These are phyloP conservation scores for Dioctria linearis DNA, from an alignment of 2,888 invertebrate species.

Conservation along the genomic window DNA sequence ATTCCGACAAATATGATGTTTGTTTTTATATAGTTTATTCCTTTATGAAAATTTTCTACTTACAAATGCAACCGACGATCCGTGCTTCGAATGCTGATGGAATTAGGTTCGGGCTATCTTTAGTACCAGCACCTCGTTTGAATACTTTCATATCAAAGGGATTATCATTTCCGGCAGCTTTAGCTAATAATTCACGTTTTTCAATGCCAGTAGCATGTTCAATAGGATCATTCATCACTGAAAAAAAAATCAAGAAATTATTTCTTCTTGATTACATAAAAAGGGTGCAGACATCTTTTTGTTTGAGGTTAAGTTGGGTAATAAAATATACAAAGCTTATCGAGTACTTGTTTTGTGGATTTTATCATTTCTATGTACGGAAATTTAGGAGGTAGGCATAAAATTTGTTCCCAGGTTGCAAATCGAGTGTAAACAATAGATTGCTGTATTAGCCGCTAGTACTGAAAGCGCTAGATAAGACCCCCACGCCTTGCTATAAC, in stretches of 20 bases:
- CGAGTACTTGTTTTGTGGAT: no score
- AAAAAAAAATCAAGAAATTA: conserved; percentile 56
- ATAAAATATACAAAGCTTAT: no score
- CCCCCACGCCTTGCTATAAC: no score
- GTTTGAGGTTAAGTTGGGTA: conserved; percentile 33
- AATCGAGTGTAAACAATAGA: no score
- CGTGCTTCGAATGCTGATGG: conserved; percentile 92
- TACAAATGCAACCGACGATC: conserved; percentile 94
- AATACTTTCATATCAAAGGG: conserved; percentile 88
- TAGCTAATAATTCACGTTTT: conserved; percentile 89
- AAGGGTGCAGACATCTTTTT: background rate
- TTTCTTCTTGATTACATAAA: background rate
- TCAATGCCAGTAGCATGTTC: conserved; percentile 96
- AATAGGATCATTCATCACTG: conserved; percentile 89
- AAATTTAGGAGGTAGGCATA: no score
- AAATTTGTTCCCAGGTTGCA: no score
- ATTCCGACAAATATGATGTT: conserved; percentile 57
- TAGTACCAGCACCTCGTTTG: conserved; percentile 87
- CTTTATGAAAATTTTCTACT: conserved; percentile 64
- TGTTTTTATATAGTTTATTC: background rate
- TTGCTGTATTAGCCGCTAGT: no score
- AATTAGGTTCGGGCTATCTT: conserved; percentile 88
- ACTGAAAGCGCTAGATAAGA: no score
- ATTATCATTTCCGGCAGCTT: conserved; percentile 89
- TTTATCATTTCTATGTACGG: no score